Evolutionary conservation across 1,140 invertebrate genomes (phyloP).

Genomic region (Bombus turneri): DNA sequence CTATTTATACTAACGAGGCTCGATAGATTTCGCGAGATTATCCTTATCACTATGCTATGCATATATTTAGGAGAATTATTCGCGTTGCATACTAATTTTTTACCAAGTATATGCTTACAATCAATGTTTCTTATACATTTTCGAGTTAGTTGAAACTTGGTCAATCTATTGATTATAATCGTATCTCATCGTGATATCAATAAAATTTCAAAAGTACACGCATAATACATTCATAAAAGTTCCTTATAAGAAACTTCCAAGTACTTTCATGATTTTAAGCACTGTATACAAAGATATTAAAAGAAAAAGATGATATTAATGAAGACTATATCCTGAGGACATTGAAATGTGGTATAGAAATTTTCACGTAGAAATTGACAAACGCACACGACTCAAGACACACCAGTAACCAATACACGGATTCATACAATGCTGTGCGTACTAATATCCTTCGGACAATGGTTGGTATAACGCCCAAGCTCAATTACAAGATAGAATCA

Average conservation of each 20-base stretch:
- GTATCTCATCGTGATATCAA: background rate
- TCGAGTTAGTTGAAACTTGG: background rate
- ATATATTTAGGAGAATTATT: no score
- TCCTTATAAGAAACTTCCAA: no score
- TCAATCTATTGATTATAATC: background rate
- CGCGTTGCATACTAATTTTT: no score
- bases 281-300: no score
- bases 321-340: background rate
- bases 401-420: background rate
- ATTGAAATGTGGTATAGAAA: background rate
- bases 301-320: no score
- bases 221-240: no score
- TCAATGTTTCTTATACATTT: background rate
- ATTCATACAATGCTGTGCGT: background rate
- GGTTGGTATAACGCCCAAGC: background rate
- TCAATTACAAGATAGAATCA: constrained; percentile 8
- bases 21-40: no score
- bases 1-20: no score
- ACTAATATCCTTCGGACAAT: background rate
- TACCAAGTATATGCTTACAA: background rate
- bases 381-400: background rate
- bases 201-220: no score
- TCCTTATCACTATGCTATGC: no score
- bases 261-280: no score
- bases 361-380: background rate